Evolutionary conservation across 2,113 vertebrate species (phyloP), one percentile per base, ranked within the genome.

Genomic region (Tinamus guttatus): DNA sequence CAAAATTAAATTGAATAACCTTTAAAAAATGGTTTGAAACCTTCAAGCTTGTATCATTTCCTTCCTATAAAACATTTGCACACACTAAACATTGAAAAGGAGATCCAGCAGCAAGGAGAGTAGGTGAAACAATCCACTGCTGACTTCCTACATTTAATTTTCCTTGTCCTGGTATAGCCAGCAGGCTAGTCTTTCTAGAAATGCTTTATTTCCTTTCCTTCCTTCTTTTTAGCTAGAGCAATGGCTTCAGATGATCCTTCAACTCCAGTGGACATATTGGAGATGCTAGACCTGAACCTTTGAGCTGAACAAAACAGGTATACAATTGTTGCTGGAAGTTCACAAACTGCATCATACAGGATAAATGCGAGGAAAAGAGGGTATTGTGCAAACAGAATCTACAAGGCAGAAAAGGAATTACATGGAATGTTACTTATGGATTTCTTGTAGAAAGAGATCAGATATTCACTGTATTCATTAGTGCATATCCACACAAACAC

Each of bases 341-440:
- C 59, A 34, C 78, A 49, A 36, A 1, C 5, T 3, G 0, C 0
- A 0, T 25, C 21, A 11, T 12, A 5, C 0, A 3, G 5, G 4
- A 45, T 13, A 40, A 78, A 54, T 11, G 6, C 0, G 0, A 71
- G 51, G 25, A 77, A 13, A 25, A 47, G 60, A 5, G 30, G 9
- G 25, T 82, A n/a, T 27, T 13, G 9, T 3, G 18, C 15, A 68
- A 8, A 36, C 5, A 32, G 21, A 47, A 40, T 2, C 36, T 63
- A 25, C 56, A 75, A 87, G 7, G 21, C 69, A 87, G 51, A 67
- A 76, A 75, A 45, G 40, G 3, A 58, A 56, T 56, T 18, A 27
- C 9, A 25, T 6, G 36, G 41, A 18, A 38, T 15, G 9, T 21
- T 74, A 25, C 5, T 3, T 2, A 34, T 3, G 13, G n/a, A 34